Conservation (phyloP, 2,888 invertebrate species). For the Lepidonotus clava region DNA sequence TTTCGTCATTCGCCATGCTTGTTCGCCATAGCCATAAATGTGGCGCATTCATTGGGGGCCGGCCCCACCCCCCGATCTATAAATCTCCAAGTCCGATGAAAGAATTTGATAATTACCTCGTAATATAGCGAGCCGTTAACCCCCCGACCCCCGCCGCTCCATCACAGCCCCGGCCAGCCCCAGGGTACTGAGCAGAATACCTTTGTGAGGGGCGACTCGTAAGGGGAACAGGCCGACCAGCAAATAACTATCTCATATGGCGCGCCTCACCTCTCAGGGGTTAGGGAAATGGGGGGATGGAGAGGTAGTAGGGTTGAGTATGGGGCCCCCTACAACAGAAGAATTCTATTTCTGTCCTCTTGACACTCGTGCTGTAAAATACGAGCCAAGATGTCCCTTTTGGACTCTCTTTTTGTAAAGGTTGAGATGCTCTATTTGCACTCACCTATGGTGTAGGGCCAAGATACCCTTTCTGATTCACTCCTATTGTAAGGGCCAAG, state of each 20-base stretch:
- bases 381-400: too few species aligned
- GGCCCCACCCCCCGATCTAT: neutral
- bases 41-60: neutral
- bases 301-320: neutral
- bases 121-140: constrained; percentile 51
- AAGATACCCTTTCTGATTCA: too few species aligned
- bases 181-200: constrained; percentile 9
- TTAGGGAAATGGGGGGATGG: neutral
- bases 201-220: constrained; percentile 31
- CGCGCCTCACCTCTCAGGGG: constrained; percentile 19
- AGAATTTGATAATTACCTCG: constrained; percentile 52
- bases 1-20: neutral
- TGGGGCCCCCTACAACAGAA: neutral
- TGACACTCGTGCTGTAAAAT: neutral
- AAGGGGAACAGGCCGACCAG: neutral
- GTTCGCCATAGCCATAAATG: constrained; percentile 24
- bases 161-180: neutral
- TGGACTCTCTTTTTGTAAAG: too few species aligned
- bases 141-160: neutral
- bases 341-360: constrained; percentile 23
- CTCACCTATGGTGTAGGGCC: too few species aligned
- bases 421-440: too few species aligned
- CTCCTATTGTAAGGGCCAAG: too few species aligned
- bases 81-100: constrained; percentile 38
- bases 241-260: constrained; percentile 48